Evolutionary conservation across 2,113 vertebrate genomes (phyloP).

Genomic region (Ictalurus furcatus): DNA sequence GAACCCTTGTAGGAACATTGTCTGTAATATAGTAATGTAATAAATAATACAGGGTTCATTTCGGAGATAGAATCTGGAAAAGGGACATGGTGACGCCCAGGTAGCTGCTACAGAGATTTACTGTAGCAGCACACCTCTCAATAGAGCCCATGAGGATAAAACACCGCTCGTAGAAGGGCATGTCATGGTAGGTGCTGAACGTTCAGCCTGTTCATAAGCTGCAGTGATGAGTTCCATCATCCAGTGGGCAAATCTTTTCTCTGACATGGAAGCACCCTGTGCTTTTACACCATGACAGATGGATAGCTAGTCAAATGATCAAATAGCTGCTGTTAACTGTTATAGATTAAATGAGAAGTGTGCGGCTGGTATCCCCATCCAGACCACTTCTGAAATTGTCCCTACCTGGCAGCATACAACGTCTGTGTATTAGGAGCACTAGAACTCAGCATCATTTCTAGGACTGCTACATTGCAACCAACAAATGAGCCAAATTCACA

Average conservation of each 20-base stretch:
- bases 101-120: background rate
- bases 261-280: background rate
- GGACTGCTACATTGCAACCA: background rate
- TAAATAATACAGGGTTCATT: no score
- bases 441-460: background rate
- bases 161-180: background rate
- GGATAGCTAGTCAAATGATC: background rate
- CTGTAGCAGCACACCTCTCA: no score
- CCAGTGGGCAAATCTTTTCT: background rate
- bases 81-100: background rate
- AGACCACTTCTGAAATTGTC: background rate
- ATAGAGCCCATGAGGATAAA: no score
- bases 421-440: background rate
- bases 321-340: background rate
- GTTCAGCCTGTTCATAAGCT: background rate
- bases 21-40: background rate
- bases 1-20: background rate
- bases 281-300: background rate
- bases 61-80: no score
- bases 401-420: background rate
- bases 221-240: background rate
- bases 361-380: background rate
- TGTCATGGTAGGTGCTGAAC: background rate
- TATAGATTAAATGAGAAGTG: background rate
- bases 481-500: background rate